phyloP scores from a whole-genome alignment of 2,113 vertebrate species.

The Pleuronectes platessa region DNA sequence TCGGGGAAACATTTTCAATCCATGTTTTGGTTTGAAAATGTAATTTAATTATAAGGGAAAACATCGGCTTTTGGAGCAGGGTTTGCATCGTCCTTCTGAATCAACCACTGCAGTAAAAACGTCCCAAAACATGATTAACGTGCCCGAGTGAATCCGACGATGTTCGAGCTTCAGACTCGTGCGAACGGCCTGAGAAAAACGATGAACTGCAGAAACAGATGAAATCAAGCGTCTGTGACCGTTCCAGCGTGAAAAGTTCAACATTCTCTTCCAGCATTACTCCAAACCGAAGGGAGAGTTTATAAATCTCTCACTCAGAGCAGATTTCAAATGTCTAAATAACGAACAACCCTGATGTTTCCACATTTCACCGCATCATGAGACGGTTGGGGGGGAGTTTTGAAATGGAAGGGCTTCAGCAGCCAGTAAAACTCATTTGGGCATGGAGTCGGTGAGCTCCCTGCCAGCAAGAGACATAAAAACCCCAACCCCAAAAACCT shows the following conservation, averaged over 20 bases:
- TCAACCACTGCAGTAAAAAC: slow-evolving; percentile 17
- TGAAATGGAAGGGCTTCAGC: slow-evolving; percentile 38
- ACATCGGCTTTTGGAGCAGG: slow-evolving; percentile 21
- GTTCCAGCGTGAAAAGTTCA: slow-evolving; percentile 44
- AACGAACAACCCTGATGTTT: slow-evolving; percentile 63
- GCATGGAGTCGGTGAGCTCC: slow-evolving; percentile 19
- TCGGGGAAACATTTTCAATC: slow-evolving; percentile 8
- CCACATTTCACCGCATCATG: slow-evolving; percentile 61
- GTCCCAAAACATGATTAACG: slow-evolving; percentile 5
- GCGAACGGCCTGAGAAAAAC: not conserved
- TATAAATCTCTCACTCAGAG: slow-evolving; percentile 64
- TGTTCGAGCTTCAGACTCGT: slow-evolving; percentile 4
- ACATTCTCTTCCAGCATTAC: slow-evolving; percentile 41
- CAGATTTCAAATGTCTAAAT: slow-evolving; percentile 59
- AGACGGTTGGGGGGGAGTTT: slow-evolving; percentile 38
- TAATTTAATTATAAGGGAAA: slow-evolving; percentile 41
- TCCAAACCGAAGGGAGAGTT: slow-evolving; percentile 41
- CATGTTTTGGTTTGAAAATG: slow-evolving; percentile 36
- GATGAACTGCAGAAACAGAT: not conserved
- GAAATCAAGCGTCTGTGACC: slow-evolving; percentile 39
- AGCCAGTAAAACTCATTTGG: slow-evolving; percentile 67
- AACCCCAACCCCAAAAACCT: slow-evolving; percentile 48
- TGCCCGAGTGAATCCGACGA: slow-evolving; percentile 8
- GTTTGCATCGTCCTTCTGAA: slow-evolving; percentile 26
- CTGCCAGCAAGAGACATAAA: slow-evolving; percentile 57